These are phyloP conservation scores for Prionace glauca DNA, from an alignment of 2,797 vertebrate species.

Conservation along the genomic window DNA sequence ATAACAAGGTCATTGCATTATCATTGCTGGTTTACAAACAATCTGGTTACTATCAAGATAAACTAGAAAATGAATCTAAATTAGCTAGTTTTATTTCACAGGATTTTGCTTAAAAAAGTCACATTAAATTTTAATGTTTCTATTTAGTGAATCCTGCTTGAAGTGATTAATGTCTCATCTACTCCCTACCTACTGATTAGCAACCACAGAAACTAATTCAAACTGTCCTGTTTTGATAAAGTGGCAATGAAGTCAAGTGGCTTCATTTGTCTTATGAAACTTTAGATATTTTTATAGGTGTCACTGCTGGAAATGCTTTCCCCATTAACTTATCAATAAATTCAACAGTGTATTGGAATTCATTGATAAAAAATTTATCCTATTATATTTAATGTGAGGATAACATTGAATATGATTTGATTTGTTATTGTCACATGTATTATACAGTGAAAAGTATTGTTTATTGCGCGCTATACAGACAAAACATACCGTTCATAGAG, in stretches of 20 bases:
- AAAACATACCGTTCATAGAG: too few species aligned
- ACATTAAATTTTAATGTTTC: neutral
- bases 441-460: too few species aligned
- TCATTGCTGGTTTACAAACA: neutral
- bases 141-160: neutral
- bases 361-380: neutral
- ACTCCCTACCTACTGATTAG: neutral
- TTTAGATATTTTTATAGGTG: neutral
- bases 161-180: neutral
- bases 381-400: neutral
- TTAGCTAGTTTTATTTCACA: neutral
- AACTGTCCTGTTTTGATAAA: neutral
- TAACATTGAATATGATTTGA: neutral
- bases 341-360: neutral
- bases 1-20: conserved; percentile 18
- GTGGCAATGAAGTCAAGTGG: neutral
- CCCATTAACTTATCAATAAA: neutral
- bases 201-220: neutral
- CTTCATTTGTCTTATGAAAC: neutral
- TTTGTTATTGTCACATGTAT: too few species aligned
- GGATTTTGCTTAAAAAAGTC: neutral
- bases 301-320: neutral
- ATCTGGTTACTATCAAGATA: neutral
- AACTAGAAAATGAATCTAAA: neutral
- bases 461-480: too few species aligned